These are phyloP conservation scores for Ptilodon capucinus DNA, from an alignment of 2,888 invertebrate species.

Conservation along the genomic window DNA sequence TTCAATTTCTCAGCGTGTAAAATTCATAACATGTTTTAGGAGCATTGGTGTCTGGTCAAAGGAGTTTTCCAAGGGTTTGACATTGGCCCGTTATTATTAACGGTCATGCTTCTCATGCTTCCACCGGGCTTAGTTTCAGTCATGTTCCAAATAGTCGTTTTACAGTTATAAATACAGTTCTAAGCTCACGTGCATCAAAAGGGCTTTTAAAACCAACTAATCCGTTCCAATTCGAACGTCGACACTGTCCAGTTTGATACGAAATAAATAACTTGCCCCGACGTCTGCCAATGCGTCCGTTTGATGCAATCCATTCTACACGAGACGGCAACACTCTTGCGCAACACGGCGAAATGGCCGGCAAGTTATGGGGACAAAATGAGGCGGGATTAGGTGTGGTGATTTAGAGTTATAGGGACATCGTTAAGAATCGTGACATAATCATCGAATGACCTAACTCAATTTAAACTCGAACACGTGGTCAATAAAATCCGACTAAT, in stretches of 20 bases:
- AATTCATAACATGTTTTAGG: too few relatives aligned
- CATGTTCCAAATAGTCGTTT: background rate
- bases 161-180: background rate
- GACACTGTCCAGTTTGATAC: conserved; percentile 40
- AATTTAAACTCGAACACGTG: too few relatives aligned
- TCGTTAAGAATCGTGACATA: background rate
- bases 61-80: too few relatives aligned
- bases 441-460: too few relatives aligned
- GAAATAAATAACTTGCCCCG: conserved; percentile 61
- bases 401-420: background rate
- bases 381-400: background rate
- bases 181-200: conserved; percentile 15
- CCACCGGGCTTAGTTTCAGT: background rate
- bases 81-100: background rate
- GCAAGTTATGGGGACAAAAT: background rate
- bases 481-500: too few relatives aligned
- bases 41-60: too few relatives aligned
- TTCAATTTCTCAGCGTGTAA: too few relatives aligned
- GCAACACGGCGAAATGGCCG: conserved; percentile 13
- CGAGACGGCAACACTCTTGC: conserved; percentile 20
- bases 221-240: conserved; percentile 33
- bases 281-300: conserved; percentile 63
- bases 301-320: conserved; percentile 39
- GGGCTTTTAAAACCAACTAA: conserved; percentile 33
- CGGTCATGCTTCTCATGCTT: background rate